These are phyloP conservation scores for Alsophila aescularia DNA, from an alignment of 2,888 invertebrate species.

Conservation along the genomic window DNA sequence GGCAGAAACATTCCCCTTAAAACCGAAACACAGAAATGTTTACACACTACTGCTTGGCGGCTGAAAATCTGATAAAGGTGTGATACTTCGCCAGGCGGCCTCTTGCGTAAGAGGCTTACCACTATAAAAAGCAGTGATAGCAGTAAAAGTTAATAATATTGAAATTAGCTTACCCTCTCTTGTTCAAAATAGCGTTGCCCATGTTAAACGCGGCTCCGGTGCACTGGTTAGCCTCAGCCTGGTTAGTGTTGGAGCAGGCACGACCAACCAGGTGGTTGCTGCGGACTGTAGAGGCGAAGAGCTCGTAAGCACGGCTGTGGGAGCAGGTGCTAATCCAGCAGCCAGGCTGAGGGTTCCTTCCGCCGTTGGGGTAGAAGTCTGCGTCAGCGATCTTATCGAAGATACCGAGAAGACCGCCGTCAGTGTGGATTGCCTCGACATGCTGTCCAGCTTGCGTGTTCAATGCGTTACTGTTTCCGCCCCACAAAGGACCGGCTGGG, in stretches of 20 bases:
- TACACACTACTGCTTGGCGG: too few species aligned
- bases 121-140: too few species aligned
- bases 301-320: constrained; percentile 58
- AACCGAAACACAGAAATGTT: too few species aligned
- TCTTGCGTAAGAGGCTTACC: background rate
- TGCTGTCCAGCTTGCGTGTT: constrained; percentile 54
- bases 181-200: constrained; percentile 58
- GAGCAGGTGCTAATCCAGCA: constrained; percentile 63
- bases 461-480: constrained; percentile 55
- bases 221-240: constrained; percentile 56
- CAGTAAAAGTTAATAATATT: background rate
- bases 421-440: constrained; percentile 72
- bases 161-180: constrained; percentile 55
- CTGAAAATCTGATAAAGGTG: too few species aligned
- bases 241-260: constrained; percentile 49
- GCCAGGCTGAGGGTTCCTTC: constrained; percentile 66
- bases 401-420: constrained; percentile 65
- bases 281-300: constrained; percentile 62
- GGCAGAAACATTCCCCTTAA: too few species aligned
- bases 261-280: constrained; percentile 58
- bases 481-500: constrained; percentile 68
- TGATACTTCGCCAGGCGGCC: too few species aligned
- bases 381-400: constrained; percentile 56
- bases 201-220: constrained; percentile 48
- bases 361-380: constrained; percentile 76